Evolutionary conservation across 2,888 invertebrate species (phyloP), one percentile per base, ranked within the genome.

Genomic region (Coremacera marginata): DNA sequence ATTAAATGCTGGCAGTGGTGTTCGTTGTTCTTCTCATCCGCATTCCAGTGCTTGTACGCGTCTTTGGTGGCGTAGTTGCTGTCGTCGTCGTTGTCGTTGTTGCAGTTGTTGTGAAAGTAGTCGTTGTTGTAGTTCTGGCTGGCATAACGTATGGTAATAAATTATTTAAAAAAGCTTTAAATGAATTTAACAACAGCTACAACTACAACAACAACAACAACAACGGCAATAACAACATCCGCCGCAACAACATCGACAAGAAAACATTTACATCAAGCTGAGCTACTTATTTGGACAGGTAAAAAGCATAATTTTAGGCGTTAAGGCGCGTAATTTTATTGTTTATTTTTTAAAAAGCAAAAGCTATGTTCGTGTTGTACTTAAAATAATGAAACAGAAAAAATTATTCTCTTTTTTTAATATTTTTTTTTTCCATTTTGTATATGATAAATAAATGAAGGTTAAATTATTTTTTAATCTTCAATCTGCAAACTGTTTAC

Each of bases 131-230:
- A 11, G 4, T 8, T 1, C 19, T 27, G 31, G 49, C 72, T 9
- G 44, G 62, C 22, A 22, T 49, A 65, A 51, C 27, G 63, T 31
- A 63, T 25, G 19, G 63, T 52, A 63, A 74, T 74, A 67, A 74
- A 74, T 74, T 74, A 67, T 67, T 74, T 65, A 22, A 63, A 73
- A 73, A 73, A 74, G 72, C 75, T 68, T 75, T 65, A 74, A 57
- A 78, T 75, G 77, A 77, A 76, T 72, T 76, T 67, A 76, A 71
- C 63, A 77, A 70, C 65, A 70, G 19, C 65, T n/a, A 22, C n/a
- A 22, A 49, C 34, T 31, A 11, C 27, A 70, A 34, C 16, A 71
- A 68, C 37, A 60, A 55, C 25, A 78, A 75, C 49, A 75, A 44
- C 72, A 52, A 37, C 62, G 27, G 51, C 14, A 34, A 19, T 51